Conservation (phyloP, 1,140 invertebrate genomes). For the Ostrea denselamellosa region DNA sequence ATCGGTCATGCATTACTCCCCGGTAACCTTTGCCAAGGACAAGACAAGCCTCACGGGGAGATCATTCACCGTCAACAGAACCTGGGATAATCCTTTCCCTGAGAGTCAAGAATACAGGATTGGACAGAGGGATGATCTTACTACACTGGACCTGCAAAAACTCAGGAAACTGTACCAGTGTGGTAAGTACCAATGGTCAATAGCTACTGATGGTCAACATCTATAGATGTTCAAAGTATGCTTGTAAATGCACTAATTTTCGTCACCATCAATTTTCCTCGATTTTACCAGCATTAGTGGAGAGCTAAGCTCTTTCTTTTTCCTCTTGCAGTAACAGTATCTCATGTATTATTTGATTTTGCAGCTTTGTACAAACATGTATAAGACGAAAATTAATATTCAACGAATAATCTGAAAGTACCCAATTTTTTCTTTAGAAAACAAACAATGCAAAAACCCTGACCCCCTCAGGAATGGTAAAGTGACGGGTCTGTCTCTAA, state of each 20-base stretch:
- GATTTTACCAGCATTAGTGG: no score
- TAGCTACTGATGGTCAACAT: no score
- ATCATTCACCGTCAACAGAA: neutral
- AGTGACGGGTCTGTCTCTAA: neutral
- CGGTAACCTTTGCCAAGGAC: conserved; percentile 5
- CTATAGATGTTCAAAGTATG: no score
- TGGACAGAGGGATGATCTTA: conserved; percentile 24
- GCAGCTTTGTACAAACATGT: no score
- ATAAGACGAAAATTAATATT: no score
- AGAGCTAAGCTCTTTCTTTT: no score
- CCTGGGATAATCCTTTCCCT: neutral
- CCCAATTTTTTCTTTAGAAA: neutral
- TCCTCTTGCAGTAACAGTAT: no score
- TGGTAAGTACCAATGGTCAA: neutral
- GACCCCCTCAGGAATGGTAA: neutral
- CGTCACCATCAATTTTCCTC: no score
- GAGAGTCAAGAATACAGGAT: neutral
- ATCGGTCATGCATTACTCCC: conserved; percentile 42
- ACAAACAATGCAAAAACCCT: neutral
- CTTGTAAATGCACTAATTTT: no score
- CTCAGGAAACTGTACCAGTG: conserved; percentile 19
- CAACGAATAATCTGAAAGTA: neutral
- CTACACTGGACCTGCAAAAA: neutral
- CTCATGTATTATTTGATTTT: no score
- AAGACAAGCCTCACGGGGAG: neutral